Evolutionary conservation across 2,888 invertebrate species (phyloP).

Genomic region (Halocaridina rubra): DNA sequence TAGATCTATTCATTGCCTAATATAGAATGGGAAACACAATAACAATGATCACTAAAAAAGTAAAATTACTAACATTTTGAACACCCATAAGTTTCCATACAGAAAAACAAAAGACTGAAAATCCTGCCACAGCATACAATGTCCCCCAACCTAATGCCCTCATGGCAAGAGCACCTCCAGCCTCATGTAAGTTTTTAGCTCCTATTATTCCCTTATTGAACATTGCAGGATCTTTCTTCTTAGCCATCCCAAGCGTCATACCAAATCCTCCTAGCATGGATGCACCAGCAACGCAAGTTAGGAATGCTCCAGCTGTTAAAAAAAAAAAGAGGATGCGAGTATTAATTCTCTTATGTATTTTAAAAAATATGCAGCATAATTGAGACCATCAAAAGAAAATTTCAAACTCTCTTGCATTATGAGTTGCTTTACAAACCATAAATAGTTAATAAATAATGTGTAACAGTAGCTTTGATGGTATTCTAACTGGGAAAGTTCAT

Average conservation of each 20-base stretch:
- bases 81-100: slow-evolving; percentile 92
- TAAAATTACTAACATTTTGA: slow-evolving; percentile 79
- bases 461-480: too few relatives aligned
- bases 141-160: slow-evolving; percentile 91
- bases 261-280: slow-evolving; percentile 86
- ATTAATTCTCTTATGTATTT: too few relatives aligned
- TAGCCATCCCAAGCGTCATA: slow-evolving; percentile 80
- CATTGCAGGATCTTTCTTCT: slow-evolving; percentile 82
- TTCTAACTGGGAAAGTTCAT: too few relatives aligned
- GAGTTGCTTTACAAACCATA: too few relatives aligned
- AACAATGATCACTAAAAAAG: too few relatives aligned
- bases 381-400: too few relatives aligned
- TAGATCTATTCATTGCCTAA: too few relatives aligned
- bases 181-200: slow-evolving; percentile 75
- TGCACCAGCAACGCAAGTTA: slow-evolving; percentile 80
- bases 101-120: slow-evolving; percentile 82
- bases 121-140: slow-evolving; percentile 86
- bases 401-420: too few relatives aligned
- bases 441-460: too few relatives aligned
- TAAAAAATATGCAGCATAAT: too few relatives aligned
- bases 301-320: slow-evolving; percentile 77
- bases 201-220: slow-evolving; percentile 77
- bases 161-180: slow-evolving; percentile 81
- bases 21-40: too few relatives aligned
- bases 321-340: slow-evolving; percentile 3